Evolutionary conservation across 2,888 invertebrate genomes (phyloP), one percentile per base, ranked within the genome.

Genomic region (Agonopterix subpropinquella): DNA sequence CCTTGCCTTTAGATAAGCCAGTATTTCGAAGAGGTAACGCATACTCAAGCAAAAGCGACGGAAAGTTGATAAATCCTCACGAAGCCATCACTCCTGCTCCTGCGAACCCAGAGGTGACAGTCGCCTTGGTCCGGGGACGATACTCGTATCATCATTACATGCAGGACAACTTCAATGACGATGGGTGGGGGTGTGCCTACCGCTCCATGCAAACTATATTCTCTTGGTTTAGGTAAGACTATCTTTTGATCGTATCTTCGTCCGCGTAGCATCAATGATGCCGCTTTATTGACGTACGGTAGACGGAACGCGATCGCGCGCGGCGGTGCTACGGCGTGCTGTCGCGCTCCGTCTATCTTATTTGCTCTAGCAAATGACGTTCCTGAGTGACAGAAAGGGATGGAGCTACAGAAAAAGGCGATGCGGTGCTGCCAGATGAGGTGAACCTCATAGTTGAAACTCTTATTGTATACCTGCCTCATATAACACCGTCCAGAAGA

Each of bases 121-220:
- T 73, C 1, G 85, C 87, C 42, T 54, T 93, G 36, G 93, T 99
- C 2, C 89, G 92, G 55, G 99, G 99, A 1, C 90, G 92, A 55
- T 99, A 99, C 73, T 89, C 93, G 11, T 99, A 99, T 80, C 95
- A 97, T 74, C 99, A 99, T 79, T 99, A 99, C 77, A 94, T 97
- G 93, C 98, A 98, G 78, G 95, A 98, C 69, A 91, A 92, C 59
- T 92, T 97, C 73, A 95, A 98, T 77, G 99, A 99, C 69, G 94
- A 95, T 75, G 98, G 98, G n/a, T 99, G 99, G 99, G 99, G 99
- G 4, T 99, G 99, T 87, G 99, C 99, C 0, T 99, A 99, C 74
- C 91, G 99, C 53, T 98, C 98, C 0, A 89, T 99, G 67, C 99
- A 99, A 86, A 98, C 99, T 0, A 91, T 99, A 55, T 92, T 96